Evolutionary conservation across 2,113 vertebrate species (phyloP).

Genomic region (Anas platyrhynchos): DNA sequence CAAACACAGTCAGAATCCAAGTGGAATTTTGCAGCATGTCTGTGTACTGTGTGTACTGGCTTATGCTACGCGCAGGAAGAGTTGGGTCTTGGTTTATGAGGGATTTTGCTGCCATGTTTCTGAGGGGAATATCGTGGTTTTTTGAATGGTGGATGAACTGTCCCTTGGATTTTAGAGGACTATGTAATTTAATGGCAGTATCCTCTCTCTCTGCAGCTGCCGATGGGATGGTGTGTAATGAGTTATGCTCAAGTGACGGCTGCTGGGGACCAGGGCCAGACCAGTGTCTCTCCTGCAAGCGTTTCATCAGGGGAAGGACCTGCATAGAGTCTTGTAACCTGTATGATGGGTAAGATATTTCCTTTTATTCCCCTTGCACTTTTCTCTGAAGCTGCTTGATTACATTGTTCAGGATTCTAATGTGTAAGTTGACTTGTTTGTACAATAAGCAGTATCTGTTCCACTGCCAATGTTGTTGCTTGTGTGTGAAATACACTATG

Average conservation of each 20-base stretch:
- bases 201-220: slow-evolving; percentile 78
- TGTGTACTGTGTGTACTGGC: not conserved
- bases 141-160: not conserved
- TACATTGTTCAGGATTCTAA: not conserved
- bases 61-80: not conserved
- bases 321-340: slow-evolving; percentile 94
- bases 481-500: not conserved
- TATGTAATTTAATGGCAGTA: accelerated
- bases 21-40: not conserved
- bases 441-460: not conserved
- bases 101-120: not conserved
- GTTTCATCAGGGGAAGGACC: slow-evolving; percentile 89
- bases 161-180: not conserved
- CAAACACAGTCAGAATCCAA: not conserved
- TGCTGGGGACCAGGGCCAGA: slow-evolving; percentile 96
- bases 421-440: not conserved
- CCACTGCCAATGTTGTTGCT: not conserved
- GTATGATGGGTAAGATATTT: slow-evolving; percentile 87
- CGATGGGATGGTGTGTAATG: slow-evolving; percentile 90
- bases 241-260: slow-evolving; percentile 90
- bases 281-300: slow-evolving; percentile 92
- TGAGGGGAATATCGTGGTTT: not conserved
- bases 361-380: not conserved
- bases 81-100: not conserved
- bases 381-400: not conserved